Percentiles rank a stretch among this genome's conserved stretches.
Conservation (phyloP, 2,113 vertebrate species). For the Burhinus oedicnemus region DNA sequence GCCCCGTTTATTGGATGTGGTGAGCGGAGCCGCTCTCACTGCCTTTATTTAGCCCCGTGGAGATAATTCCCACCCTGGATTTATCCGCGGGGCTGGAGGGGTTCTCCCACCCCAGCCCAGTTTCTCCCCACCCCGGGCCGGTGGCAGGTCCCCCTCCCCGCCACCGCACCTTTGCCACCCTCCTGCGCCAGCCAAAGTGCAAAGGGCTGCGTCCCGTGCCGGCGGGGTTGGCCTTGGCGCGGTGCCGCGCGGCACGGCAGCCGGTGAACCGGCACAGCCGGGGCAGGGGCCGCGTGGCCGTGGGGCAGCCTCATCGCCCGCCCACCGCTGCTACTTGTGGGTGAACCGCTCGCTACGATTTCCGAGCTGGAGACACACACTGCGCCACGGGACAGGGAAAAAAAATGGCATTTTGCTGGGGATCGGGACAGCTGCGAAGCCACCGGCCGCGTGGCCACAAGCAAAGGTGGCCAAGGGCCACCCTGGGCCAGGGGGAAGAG, state of each 20-base stretch:
- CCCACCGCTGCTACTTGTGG: rapidly evolving
- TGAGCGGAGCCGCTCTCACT: background rate
- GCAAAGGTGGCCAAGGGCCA: background rate
- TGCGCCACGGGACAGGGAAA: rapidly evolving
- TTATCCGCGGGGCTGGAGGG: background rate
- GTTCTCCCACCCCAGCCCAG: background rate
- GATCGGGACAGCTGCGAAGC: rapidly evolving
- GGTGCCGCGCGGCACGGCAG: background rate
- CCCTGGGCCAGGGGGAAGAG: background rate
- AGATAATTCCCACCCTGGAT: background rate
- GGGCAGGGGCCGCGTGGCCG: background rate
- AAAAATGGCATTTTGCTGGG: background rate
- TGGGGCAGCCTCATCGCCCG: rapidly evolving
- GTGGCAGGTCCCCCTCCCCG: background rate
- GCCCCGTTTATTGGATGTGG: background rate
- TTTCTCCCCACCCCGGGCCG: background rate
- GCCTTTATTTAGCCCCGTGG: background rate
- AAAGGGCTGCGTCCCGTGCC: slow-evolving; percentile 13
- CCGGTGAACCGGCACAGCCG: background rate
- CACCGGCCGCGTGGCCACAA: rapidly evolving
- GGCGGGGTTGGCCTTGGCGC: background rate
- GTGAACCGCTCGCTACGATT: rapidly evolving
- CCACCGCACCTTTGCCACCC: background rate
- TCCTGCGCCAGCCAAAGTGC: slow-evolving; percentile 14
- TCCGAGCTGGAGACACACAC: rapidly evolving